Percentiles rank a stretch among this genome's conserved stretches.
Conservation (phyloP, 2,888 invertebrate species). For the Laspeyria flexula region DNA sequence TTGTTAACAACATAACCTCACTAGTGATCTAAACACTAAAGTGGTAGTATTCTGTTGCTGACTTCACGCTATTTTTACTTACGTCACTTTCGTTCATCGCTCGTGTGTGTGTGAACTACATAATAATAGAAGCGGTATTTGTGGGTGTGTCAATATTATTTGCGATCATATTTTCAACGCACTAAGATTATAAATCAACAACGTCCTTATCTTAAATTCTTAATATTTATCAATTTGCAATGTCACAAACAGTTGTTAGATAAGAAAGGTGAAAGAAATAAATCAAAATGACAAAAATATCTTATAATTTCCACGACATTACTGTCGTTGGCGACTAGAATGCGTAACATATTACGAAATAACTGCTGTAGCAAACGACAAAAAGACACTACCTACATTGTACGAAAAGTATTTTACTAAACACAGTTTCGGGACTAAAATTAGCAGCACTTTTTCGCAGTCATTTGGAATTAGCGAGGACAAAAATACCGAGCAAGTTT, state of each 20-base stretch:
- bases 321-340: too few relatives aligned
- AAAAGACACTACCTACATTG: background rate
- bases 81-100: constrained; percentile 14
- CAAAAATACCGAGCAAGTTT: constrained; percentile 46
- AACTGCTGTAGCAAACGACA: background rate
- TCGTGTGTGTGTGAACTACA: constrained; percentile 22
- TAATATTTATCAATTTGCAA: constrained; percentile 20
- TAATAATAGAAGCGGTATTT: constrained; percentile 31
- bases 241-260: too few relatives aligned
- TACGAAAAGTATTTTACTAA: background rate
- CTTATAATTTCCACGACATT: too few relatives aligned
- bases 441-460: constrained; percentile 1
- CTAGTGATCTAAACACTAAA: constrained; percentile 1
- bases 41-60: constrained; percentile 25
- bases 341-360: background rate
- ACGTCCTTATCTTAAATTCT: background rate
- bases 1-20: constrained; percentile 32
- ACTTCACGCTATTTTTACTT: constrained; percentile 34
- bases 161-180: constrained; percentile 6
- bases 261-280: constrained; percentile 1
- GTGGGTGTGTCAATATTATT: constrained; percentile 12
- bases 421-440: background rate
- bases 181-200: constrained; percentile 7
- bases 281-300: too few relatives aligned
- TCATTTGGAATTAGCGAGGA: constrained; percentile 11